Percentiles rank a stretch among this genome's conserved stretches.
Evolutionary conservation across 2,113 vertebrate genomes (phyloP).

Genomic region (Phrynosoma platyrhinos): DNA sequence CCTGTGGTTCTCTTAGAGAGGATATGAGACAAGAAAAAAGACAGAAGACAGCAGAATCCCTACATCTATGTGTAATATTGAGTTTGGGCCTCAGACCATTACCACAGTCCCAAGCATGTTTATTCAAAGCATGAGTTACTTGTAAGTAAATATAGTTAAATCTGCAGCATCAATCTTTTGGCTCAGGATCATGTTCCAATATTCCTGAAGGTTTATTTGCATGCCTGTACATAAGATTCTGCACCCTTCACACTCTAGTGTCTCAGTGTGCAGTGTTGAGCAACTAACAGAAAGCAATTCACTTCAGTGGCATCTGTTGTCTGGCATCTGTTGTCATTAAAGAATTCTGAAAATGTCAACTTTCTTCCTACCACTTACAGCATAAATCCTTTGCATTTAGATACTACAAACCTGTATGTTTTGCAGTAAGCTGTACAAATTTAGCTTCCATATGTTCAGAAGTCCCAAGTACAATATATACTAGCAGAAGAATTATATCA

Average conservation of each 20-base stretch:
- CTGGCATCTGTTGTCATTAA: constrained; percentile 15
- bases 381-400: background rate
- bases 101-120: background rate
- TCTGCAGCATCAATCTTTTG: background rate
- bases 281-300: background rate
- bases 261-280: background rate
- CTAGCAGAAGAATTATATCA: background rate
- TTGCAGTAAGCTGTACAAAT: background rate
- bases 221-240: constrained; percentile 17
- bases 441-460: constrained; percentile 14
- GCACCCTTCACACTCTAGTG: background rate
- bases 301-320: constrained; percentile 1
- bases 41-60: background rate
- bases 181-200: background rate
- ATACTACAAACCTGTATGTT: constrained; percentile 1
- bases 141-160: background rate
- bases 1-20: no score
- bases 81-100: background rate
- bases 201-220: background rate
- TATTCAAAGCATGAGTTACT: background rate
- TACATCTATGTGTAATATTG: background rate
- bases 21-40: background rate
- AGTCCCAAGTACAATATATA: background rate
- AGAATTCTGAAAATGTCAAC: constrained; percentile 4
- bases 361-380: background rate